phyloP scores from a whole-genome alignment of 2,113 vertebrate species.

The Alexandromys fortis region DNA sequence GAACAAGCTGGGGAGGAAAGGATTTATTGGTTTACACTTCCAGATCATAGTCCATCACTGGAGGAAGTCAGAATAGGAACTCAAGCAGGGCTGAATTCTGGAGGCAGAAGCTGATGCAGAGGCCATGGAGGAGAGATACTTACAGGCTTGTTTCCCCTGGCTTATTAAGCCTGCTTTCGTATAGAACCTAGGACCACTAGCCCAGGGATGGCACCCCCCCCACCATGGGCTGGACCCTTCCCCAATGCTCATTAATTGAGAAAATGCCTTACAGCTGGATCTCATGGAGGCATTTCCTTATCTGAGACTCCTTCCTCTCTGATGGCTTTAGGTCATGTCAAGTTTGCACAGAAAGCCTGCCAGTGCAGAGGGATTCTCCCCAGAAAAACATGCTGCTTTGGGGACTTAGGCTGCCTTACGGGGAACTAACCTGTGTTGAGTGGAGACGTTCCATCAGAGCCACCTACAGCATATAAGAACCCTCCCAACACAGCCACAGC shows the following conservation, averaged over 20 bases:
- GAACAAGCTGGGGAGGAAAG: background rate
- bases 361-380: background rate
- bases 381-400: background rate
- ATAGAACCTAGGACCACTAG: background rate
- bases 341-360: background rate
- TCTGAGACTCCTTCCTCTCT: background rate
- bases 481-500: conserved; percentile 97
- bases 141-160: background rate
- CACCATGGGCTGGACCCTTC: too few species aligned
- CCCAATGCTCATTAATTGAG: background rate
- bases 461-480: conserved; percentile 97
- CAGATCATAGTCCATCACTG: background rate
- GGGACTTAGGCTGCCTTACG: background rate
- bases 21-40: background rate
- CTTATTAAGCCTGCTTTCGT: background rate
- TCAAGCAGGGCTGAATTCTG: background rate
- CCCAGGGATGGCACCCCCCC: background rate
- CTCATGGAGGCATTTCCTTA: background rate
- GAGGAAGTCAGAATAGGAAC: background rate
- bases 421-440: conserved; percentile 94
- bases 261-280: background rate
- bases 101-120: background rate
- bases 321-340: background rate
- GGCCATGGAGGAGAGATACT: background rate
- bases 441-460: conserved; percentile 98